These are phyloP conservation scores for Amazona vittata DNA, from an alignment of 2,113 vertebrate genomes.

Conservation along the genomic window DNA sequence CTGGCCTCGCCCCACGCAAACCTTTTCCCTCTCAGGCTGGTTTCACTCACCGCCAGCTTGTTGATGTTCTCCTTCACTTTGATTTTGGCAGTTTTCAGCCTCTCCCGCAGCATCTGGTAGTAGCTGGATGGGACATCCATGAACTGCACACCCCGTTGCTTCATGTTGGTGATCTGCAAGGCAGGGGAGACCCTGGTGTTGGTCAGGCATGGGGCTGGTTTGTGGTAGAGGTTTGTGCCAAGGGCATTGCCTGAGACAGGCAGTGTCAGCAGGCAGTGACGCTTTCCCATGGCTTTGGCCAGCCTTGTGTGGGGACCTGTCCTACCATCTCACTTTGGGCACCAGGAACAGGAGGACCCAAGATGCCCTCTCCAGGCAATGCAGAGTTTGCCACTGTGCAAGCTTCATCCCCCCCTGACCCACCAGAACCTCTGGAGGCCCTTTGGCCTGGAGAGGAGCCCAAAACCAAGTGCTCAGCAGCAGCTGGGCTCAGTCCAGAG, in stretches of 20 bases:
- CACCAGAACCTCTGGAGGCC: background rate
- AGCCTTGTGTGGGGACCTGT: background rate
- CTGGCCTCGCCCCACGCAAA: background rate
- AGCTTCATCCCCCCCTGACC: background rate
- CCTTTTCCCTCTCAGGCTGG: background rate
- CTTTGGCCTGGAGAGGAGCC: background rate
- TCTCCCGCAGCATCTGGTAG: conserved; percentile 86
- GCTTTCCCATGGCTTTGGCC: background rate
- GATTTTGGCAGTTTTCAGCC: conserved; percentile 86
- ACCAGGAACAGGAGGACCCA: background rate
- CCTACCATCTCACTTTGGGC: background rate
- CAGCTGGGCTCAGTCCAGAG: background rate
- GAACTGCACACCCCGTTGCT: conserved; percentile 90
- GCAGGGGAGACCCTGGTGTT: background rate
- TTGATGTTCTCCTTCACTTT: conserved; percentile 85
- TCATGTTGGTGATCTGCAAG: conserved; percentile 86
- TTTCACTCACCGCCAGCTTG: conserved; percentile 80
- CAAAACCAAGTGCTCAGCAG: background rate
- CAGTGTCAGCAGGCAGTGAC: accelerated
- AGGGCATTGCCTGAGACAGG: background rate
- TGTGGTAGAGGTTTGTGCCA: background rate
- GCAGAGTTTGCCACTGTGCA: background rate
- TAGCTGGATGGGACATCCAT: conserved; percentile 88
- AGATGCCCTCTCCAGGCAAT: background rate
- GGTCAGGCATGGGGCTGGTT: background rate